These are phyloP conservation scores for Cavia porcellus DNA, from an alignment of 2,113 vertebrate species.

Conservation along the genomic window DNA sequence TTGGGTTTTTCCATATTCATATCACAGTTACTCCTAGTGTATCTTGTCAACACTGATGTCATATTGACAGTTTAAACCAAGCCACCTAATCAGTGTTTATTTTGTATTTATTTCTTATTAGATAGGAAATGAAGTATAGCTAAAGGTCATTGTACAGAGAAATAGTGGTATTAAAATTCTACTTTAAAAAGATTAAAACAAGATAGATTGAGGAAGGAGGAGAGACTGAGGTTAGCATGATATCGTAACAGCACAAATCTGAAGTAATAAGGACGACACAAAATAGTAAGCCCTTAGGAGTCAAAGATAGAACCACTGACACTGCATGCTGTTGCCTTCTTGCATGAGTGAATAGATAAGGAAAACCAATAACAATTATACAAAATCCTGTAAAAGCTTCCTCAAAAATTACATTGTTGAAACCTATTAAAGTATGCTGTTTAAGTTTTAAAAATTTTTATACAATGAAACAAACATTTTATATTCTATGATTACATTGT, in stretches of 20 bases:
- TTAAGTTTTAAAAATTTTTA: background rate
- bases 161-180: background rate
- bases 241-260: background rate
- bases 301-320: background rate
- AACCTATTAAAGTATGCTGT: conserved; percentile 31
- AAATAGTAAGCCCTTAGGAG: background rate
- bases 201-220: background rate
- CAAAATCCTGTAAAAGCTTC: background rate
- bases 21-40: background rate
- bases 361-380: conserved; percentile 3
- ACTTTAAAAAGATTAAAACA: background rate
- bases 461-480: conserved; percentile 46
- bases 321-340: background rate
- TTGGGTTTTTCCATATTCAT: background rate
- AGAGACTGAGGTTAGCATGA: background rate
- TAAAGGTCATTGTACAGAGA: background rate
- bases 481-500: conserved; percentile 35
- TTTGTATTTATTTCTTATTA: conserved; percentile 40
- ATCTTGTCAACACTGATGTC: background rate
- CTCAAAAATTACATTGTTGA: background rate
- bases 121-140: background rate
- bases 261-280: background rate
- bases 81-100: background rate
- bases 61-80: background rate
- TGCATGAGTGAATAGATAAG: background rate